These are phyloP conservation scores for Masnerella sp. DNA, from an alignment of 2,888 invertebrate genomes.

Conservation along the genomic window DNA sequence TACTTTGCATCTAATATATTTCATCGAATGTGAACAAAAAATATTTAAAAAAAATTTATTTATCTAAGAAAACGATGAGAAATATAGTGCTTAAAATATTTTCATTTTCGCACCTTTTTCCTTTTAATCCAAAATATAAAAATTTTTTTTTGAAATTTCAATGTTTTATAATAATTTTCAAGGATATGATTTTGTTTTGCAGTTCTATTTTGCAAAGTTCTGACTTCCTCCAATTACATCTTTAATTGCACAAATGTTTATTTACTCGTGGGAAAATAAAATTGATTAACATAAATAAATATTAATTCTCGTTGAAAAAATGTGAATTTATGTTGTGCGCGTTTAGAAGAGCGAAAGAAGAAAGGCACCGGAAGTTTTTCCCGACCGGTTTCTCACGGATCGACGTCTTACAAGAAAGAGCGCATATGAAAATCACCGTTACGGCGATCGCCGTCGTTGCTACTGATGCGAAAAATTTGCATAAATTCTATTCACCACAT, in stretches of 20 bases:
- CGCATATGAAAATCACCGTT: slow-evolving; percentile 60
- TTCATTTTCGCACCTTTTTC: too few relatives aligned
- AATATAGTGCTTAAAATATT: too few relatives aligned
- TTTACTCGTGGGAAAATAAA: background rate
- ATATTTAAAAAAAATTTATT: too few relatives aligned
- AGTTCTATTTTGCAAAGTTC: too few relatives aligned
- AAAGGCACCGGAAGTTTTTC: slow-evolving; percentile 49
- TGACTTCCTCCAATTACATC: too few relatives aligned
- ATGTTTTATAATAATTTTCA: too few relatives aligned
- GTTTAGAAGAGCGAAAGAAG: slow-evolving; percentile 22
- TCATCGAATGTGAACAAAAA: too few relatives aligned
- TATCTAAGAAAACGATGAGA: too few relatives aligned
- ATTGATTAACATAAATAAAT: slow-evolving; percentile 25
- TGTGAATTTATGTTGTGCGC: slow-evolving; percentile 1
- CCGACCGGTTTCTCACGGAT: slow-evolving; percentile 55
- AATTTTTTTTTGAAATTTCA: too few relatives aligned
- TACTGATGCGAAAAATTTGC: slow-evolving; percentile 32
- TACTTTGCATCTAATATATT: too few relatives aligned
- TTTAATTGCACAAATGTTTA: background rate
- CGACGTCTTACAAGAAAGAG: slow-evolving; percentile 54
- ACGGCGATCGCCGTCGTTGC: slow-evolving; percentile 46
- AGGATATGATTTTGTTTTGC: too few relatives aligned
- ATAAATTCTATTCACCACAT: slow-evolving; percentile 18
- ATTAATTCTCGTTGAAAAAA: slow-evolving; percentile 16
- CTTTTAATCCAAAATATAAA: too few relatives aligned